Base-by-base conservation (phyloP, 1,140 invertebrate genomes). In the Diploscapter pachys region DNA sequence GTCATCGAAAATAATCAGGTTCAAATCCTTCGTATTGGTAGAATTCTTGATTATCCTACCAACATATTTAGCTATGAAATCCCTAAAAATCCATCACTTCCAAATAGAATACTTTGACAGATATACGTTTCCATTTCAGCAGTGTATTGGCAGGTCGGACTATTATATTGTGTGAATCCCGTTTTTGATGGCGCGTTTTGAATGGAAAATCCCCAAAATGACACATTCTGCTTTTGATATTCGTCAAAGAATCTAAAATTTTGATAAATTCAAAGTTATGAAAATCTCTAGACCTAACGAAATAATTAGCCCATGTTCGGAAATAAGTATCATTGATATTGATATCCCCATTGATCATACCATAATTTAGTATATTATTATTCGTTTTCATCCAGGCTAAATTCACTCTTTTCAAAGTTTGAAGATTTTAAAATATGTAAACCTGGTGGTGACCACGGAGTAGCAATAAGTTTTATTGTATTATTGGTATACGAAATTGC, bases 381-480 rank as follows among this genome's bases (percentile, higher is more conserved):
- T 75, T 76, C 6, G 74, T 71, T 56, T 76, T 76, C 67, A 76
- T 69, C 74, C 74, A 53, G 72, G 72, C 2, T 63, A 53, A 50
- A 31, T 59, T 65, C 72, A 73, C 49, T 55, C 63, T 8, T 54
- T 53, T 51, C 52, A 63, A 57, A 59, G 57, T 11, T 13, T 59
- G 57, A 11, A 59, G 9, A 11, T 9, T 59, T 59, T 59, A 59
- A 59, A 59, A 11, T 13, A 13, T 11, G 13, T 59, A 11, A 59
- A 9, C 65, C 65, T 49, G 57, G 13, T 50, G 56, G 55, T 57
- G 59, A 63, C 13, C 67, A 66, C 13, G 8, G 53, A 57, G 57
- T 73, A 50, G 59, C 57, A 11, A 31, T 31, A 11, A 59, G 67
- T 11, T 56, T 62, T 50, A 59, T 50, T 3, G 72, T 65, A 8